Percentiles rank a stretch among this genome's conserved stretches.
These are phyloP conservation scores for Glyptemys insculpta DNA, from an alignment of 2,797 vertebrate species.

Conservation along the genomic window DNA sequence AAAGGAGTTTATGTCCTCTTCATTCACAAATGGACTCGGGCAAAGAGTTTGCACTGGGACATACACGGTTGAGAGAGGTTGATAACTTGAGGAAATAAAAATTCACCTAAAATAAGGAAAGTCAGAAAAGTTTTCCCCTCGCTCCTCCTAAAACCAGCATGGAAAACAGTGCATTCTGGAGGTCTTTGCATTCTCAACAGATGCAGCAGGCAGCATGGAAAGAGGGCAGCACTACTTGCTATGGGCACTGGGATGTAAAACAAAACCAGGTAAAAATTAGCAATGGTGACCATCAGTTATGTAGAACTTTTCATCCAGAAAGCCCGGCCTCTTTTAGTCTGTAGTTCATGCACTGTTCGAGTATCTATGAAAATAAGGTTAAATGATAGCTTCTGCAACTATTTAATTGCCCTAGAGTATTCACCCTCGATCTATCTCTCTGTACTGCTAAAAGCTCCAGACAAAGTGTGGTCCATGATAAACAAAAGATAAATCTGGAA, in stretches of 20 bases:
- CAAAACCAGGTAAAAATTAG: not conserved
- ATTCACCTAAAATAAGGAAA: not conserved
- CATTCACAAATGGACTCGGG: not conserved
- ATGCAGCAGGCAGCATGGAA: not conserved
- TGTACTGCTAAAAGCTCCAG: not conserved
- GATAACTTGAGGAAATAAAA: not conserved
- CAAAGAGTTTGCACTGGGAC: not conserved
- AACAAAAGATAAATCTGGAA: not conserved
- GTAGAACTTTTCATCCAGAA: not conserved
- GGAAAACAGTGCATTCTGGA: not conserved
- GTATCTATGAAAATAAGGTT: not conserved
- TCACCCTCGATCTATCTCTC: not conserved
- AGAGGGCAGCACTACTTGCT: not conserved
- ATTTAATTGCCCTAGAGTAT: not conserved
- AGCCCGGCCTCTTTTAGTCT: not conserved
- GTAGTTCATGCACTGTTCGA: not conserved
- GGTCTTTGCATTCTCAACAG: not conserved
- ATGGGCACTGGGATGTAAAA: not conserved
- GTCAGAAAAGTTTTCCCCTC: not conserved
- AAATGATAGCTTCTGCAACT: not conserved
- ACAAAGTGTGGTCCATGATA: not conserved
- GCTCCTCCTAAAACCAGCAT: not conserved
- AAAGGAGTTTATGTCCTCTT: not conserved
- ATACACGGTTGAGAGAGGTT: not conserved
- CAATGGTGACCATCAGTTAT: not conserved